phyloP scores from a whole-genome alignment of 1,140 invertebrate species.

The Ceratosolen fusciceps region DNA sequence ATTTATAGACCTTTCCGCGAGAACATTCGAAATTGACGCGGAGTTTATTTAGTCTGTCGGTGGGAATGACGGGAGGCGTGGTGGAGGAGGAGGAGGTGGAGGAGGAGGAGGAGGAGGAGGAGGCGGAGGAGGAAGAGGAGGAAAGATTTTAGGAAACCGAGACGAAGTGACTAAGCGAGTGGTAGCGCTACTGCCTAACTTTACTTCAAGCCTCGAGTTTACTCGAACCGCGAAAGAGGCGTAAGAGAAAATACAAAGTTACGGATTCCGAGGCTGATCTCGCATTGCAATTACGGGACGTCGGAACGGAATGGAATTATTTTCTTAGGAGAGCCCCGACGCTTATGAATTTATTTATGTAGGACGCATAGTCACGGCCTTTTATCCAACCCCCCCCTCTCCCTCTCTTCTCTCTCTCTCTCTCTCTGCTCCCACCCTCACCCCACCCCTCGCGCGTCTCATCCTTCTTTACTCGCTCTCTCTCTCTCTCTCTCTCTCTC shows the following conservation, averaged over 20 bases:
- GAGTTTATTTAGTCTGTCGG: constrained; percentile 67
- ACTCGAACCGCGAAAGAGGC: constrained; percentile 50
- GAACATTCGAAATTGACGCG: constrained; percentile 52
- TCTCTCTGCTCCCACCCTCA: no score
- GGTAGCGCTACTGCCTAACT: constrained; percentile 46
- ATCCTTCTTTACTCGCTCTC: no score
- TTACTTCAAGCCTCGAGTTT: constrained; percentile 52
- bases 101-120: no score
- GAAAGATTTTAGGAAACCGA: constrained; percentile 58
- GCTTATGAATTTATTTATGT: constrained; percentile 22
- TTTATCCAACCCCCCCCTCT: no score
- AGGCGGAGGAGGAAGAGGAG: no score
- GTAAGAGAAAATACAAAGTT: constrained; percentile 28
- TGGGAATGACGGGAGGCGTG: constrained; percentile 51
- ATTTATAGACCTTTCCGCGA: constrained; percentile 55
- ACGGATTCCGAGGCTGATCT: not conserved
- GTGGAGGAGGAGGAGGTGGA: no score
- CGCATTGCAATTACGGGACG: not conserved
- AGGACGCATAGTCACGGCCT: constrained; percentile 4
- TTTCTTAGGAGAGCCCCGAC: constrained; percentile 36
- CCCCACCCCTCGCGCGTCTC: not conserved
- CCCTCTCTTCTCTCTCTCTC: not conserved
- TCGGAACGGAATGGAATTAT: constrained; percentile 22
- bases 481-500: not conserved
- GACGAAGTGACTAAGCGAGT: not conserved